A percentile compares a stretch with the other conserved stretches of the same genome.
These are phyloP conservation scores for Nettapus auritus DNA, from an alignment of 2,113 vertebrate species.

Conservation along the genomic window DNA sequence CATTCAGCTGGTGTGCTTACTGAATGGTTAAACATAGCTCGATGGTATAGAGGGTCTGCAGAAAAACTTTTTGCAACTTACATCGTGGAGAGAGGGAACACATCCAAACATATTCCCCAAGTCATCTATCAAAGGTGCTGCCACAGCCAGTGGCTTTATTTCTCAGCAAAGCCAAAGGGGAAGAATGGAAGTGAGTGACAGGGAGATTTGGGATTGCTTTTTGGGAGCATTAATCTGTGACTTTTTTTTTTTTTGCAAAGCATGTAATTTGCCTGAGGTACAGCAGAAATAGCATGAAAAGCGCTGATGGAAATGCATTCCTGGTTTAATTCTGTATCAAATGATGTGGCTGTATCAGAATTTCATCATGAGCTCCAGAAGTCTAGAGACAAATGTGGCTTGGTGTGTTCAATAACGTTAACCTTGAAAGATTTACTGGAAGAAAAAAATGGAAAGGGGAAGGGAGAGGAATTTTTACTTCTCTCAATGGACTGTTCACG, in stretches of 20 bases:
- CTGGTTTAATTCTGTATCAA: background rate
- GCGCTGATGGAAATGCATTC: background rate
- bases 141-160: background rate
- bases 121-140: background rate
- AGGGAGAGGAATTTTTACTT: background rate
- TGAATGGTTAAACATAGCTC: background rate
- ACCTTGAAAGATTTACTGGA: background rate
- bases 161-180: background rate
- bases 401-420: background rate
- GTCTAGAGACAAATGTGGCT: background rate
- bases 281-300: background rate
- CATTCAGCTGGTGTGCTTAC: background rate
- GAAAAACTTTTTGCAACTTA: background rate
- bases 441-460: background rate
- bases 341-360: background rate
- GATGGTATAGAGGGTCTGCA: background rate
- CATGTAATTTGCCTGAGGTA: background rate
- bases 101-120: background rate
- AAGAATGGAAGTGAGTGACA: background rate
- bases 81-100: background rate
- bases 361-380: background rate
- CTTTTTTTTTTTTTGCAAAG: background rate
- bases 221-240: background rate
- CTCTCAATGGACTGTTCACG: background rate
- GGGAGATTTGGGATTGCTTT: background rate